phyloP scores from a whole-genome alignment of 1,140 invertebrate genomes.

The Plutomurus gul region DNA sequence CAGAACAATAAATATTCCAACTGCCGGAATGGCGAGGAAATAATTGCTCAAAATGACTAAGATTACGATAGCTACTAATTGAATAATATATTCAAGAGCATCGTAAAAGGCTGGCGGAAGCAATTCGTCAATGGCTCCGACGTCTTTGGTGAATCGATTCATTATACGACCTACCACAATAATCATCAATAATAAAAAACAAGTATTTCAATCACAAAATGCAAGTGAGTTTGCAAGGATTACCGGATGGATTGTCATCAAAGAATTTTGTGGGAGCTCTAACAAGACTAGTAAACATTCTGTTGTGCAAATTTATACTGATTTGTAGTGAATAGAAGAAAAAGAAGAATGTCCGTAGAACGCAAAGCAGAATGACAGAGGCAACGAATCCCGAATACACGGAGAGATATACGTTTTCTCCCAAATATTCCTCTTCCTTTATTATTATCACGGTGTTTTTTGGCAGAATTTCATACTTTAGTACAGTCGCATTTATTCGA shows the following conservation, averaged over 20 bases:
- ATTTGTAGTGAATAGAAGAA: slow-evolving; percentile 78
- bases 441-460: neutral
- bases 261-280: slow-evolving; percentile 85
- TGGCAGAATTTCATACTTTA: neutral
- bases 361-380: neutral
- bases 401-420: slow-evolving; percentile 12
- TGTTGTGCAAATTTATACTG: slow-evolving; percentile 79
- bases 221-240: too few species aligned
- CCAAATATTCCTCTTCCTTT: neutral
- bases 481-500: neutral
- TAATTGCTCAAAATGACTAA: slow-evolving; percentile 48
- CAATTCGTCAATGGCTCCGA: neutral
- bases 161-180: neutral
- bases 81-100: neutral
- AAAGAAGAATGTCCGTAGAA: slow-evolving; percentile 65
- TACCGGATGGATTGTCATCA: slow-evolving; percentile 76
- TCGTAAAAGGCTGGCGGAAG: neutral
- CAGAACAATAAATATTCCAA: slow-evolving; percentile 63
- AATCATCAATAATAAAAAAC: too few species aligned
- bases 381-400: slow-evolving; percentile 40
- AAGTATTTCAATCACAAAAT: too few species aligned
- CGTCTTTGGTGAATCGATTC: neutral
- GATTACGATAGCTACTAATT: neutral
- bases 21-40: slow-evolving; percentile 64
- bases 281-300: slow-evolving; percentile 73